Evolutionary conservation across 2,113 vertebrate species (phyloP), one percentile per base, ranked within the genome.

Genomic region (Urocynchramus pylzowi): DNA sequence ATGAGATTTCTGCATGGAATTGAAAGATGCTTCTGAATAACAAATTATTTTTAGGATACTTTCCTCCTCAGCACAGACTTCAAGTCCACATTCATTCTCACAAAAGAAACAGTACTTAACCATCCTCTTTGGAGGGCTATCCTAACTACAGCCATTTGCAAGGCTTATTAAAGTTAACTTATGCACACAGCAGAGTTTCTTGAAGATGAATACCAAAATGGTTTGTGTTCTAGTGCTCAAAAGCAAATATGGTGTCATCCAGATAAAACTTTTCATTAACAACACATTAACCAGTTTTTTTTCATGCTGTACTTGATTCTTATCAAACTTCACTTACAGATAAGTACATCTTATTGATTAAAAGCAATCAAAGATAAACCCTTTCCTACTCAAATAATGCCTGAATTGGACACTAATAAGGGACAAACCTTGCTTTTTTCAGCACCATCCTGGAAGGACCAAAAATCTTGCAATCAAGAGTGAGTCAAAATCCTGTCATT

Each of bases 321-420:
- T 97, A 96, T 97, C 97, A 93, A 95, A 92, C 57, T 84, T 74
- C 75, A 49, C 78, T 96, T 82, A 90, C 74, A 94, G 82, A 95
- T 90, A 93, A 97, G 86, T 92, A 90, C 87, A 76, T 90, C 94
- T 86, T 94, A 96, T 94, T 95, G 95, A 97, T 96, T 96, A 95
- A 95, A 92, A 95, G 23, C 60, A 87, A 92, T 76, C 91, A 79
- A 92, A 90, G 90, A 84, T 85, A 95, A 96, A 94, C 45, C 91
- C 74, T 61, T 87, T 96, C 63, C 76, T 91, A 76, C 70, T 91
- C 39, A 83, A 93, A 87, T 74, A 84, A 56, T 47, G 69, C 74
- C 91, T 88, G 84, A 95, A 64, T 20, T 78, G 21, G 37, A 87
- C 91, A 78, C 50, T 68, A 91, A 68, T 87, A 83, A 53, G 41